phyloP scores from a whole-genome alignment of 2,113 vertebrate genomes.

The Oncorhynchus nerka region DNA sequence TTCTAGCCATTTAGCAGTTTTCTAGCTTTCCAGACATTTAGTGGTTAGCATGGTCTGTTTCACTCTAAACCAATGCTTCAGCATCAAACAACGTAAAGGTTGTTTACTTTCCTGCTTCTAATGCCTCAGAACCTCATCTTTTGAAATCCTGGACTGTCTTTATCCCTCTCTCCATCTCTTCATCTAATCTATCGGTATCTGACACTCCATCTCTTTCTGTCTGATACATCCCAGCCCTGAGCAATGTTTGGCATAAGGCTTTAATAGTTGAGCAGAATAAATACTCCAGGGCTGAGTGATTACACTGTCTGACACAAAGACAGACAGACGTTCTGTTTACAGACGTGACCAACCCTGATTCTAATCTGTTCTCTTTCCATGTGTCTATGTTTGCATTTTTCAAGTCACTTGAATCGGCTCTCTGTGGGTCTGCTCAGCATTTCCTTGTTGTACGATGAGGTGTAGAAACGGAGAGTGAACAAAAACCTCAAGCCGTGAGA shows the following conservation, averaged over 20 bases:
- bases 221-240: constrained; percentile 6
- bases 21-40: no score
- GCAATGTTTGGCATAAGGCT: constrained; percentile 22
- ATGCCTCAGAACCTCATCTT: constrained; percentile 55
- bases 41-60: no score
- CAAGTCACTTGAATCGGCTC: not conserved
- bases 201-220: no score
- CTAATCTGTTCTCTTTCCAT: not conserved
- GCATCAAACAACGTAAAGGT: constrained; percentile 66
- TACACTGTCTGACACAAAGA: not conserved
- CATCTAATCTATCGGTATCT: constrained; percentile 38
- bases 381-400: not conserved
- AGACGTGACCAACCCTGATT: not conserved
- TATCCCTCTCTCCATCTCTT: not conserved
- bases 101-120: constrained; percentile 67
- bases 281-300: not conserved
- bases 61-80: constrained; percentile 24
- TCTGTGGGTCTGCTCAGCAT: not conserved
- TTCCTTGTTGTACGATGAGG: not conserved
- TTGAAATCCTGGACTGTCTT: constrained; percentile 48
- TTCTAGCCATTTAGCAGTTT: constrained; percentile 34
- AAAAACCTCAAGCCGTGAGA: not conserved
- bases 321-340: constrained; percentile 22
- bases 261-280: constrained; percentile 19
- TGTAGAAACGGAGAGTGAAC: no score